Evolutionary conservation across 2,113 vertebrate species (phyloP), one percentile per base, ranked within the genome.

Genomic region (Ailuropoda melanoleuca): DNA sequence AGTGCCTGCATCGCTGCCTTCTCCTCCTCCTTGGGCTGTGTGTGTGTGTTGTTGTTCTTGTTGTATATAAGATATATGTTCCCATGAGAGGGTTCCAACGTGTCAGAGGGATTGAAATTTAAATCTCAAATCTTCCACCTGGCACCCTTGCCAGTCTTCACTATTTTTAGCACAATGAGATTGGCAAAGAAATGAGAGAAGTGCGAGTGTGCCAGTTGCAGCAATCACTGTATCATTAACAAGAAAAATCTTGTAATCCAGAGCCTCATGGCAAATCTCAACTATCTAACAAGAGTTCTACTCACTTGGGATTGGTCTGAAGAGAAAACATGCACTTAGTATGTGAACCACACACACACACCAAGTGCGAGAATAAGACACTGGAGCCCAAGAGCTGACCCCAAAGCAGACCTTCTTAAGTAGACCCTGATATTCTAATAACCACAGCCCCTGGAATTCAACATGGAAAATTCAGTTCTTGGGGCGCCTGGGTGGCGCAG

Each of bases 201-300:
- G 8, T 12, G 0, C 24, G 29, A 53, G 1, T n/a, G 43, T 21
- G 46, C 5, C 21, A 0, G 13, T 1, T 75, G 6, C 26, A 48
- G 8, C 8, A 24, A 48, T 37, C 55, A 24, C 29, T 11, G 0
- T 11, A 26, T 37, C 9, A 15, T 3, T 0, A 64, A n/a, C 3
- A 34, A 26, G 53, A 37, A 60, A 56, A 58, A 18, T 55, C 31
- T 46, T 64, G 39, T 66, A 29, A 75, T 43, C 48, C 37, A 15
- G 29, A 43, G 19, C 9, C 50, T 94, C 43, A 0, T 24, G 26
- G 60, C 19, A 23, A 58, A 90, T 72, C 39, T 62, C 37, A 50
- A 13, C 29, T 26, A 9, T 26, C 15, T 46, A 31, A 58, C 60
- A 37, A 48, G 37, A 78, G 39, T 26, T 60, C 43, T 23, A 43